Evolutionary conservation across 2,888 invertebrate species (phyloP).

Genomic region (Rotaria macrura): DNA sequence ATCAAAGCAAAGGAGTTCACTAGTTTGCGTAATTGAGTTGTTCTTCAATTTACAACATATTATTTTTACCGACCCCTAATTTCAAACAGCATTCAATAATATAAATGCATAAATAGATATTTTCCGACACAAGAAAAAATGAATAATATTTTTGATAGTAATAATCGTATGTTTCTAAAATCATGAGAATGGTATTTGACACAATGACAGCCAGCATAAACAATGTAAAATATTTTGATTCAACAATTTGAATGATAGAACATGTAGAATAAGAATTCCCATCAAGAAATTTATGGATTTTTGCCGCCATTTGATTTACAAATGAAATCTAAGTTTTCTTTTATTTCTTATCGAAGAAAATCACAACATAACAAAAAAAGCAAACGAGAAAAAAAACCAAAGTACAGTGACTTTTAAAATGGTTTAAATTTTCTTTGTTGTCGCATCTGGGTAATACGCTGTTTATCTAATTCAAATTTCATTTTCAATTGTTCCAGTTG

Average conservation of each 20-base stretch:
- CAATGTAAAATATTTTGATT: not conserved
- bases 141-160: not conserved
- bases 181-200: not conserved
- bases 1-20: too few relatives aligned
- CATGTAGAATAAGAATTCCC: too few relatives aligned
- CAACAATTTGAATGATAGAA: not conserved
- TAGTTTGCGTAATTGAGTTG: too few relatives aligned
- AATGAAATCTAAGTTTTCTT: not conserved
- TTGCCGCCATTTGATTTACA: not conserved
- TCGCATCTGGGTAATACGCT: not conserved
- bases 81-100: not conserved
- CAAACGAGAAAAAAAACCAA: not conserved
- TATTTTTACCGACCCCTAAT: not conserved
- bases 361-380: not conserved
- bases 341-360: not conserved
- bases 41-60: too few relatives aligned
- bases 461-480: constrained; percentile 20
- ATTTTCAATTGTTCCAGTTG: not conserved
- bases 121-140: not conserved
- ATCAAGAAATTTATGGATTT: not conserved
- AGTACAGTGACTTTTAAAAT: not conserved
- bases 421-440: constrained; percentile 4
- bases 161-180: not conserved
- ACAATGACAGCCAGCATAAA: not conserved
- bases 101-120: not conserved